Conservation (phyloP, 2,888 invertebrate species). For the Scaptodrosophila latifasciaeformis region DNA sequence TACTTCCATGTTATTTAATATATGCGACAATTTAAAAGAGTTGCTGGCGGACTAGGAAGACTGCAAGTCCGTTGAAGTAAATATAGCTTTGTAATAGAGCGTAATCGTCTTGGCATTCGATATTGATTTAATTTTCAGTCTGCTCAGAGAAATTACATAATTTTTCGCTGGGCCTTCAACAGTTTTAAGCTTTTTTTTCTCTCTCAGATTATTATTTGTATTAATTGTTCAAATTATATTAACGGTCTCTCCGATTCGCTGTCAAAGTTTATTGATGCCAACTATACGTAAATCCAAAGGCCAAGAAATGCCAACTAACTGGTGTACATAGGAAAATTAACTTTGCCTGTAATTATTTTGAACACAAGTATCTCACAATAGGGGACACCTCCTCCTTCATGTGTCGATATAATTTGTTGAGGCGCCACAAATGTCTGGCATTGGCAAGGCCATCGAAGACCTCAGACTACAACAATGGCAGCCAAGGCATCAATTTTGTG, state of each 20-base stretch:
- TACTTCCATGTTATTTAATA: conserved; percentile 51
- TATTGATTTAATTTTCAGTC: conserved; percentile 37
- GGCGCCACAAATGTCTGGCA: conserved; percentile 20
- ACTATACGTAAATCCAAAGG: no score
- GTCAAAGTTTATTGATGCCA: conserved; percentile 61
- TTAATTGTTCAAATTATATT: no score
- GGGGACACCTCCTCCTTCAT: no score
- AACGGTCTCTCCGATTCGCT: conserved; percentile 29
- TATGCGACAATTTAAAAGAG: conserved; percentile 10
- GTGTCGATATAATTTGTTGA: no score
- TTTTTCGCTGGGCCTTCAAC: conserved; percentile 13
- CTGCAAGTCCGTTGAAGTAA: conserved; percentile 40
- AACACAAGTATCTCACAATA: not conserved
- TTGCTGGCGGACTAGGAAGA: no score
- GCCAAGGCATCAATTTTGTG: conserved; percentile 24
- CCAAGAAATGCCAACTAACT: no score
- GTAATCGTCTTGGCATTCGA: conserved; percentile 37
- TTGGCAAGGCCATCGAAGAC: conserved; percentile 23
- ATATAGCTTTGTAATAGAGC: not conserved
- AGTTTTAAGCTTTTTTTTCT: no score
- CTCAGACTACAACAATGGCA: conserved; percentile 18
- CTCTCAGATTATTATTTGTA: no score
- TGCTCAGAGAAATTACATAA: conserved; percentile 29
- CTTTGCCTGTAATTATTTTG: conserved; percentile 26
- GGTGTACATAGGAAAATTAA: no score